phyloP scores from a whole-genome alignment of 2,888 invertebrate genomes.

The Chymomyza caudatula region DNA sequence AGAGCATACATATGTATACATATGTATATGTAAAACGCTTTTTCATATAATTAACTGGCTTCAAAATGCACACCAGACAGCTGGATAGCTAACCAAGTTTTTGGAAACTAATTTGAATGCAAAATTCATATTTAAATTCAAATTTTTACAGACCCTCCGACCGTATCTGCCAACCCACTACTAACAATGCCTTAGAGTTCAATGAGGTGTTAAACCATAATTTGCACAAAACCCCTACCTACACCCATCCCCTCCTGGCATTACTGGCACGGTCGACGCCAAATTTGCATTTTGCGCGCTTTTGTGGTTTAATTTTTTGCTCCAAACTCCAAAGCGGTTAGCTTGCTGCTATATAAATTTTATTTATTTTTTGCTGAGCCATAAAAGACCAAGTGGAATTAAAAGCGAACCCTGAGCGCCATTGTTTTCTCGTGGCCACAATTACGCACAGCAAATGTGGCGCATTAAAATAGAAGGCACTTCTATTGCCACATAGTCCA shows the following conservation, averaged over 20 bases:
- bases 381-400: neutral
- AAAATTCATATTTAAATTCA: constrained; percentile 69
- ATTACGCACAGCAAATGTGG: constrained; percentile 52
- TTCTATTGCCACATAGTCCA: neutral
- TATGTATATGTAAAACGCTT: neutral
- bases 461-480: constrained; percentile 13
- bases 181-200: constrained; percentile 56
- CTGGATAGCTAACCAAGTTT: constrained; percentile 44
- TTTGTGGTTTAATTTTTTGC: constrained; percentile 60
- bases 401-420: neutral
- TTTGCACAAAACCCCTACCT: constrained; percentile 67
- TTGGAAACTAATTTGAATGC: constrained; percentile 73
- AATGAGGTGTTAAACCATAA: constrained; percentile 77
- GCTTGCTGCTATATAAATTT: constrained; percentile 4
- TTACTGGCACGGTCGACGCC: constrained; percentile 18
- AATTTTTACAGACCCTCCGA: constrained; percentile 42
- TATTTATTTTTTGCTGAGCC: constrained; percentile 20
- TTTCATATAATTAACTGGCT: constrained; percentile 61
- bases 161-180: neutral
- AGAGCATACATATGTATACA: too few relatives aligned
- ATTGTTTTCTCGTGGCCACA: constrained; percentile 68
- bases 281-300: constrained; percentile 70
- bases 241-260: constrained; percentile 28
- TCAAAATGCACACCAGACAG: constrained; percentile 24
- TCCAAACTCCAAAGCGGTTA: constrained; percentile 5